Base-by-base conservation (phyloP, 1,140 invertebrate species). In the Drosophila sp. region DNA sequence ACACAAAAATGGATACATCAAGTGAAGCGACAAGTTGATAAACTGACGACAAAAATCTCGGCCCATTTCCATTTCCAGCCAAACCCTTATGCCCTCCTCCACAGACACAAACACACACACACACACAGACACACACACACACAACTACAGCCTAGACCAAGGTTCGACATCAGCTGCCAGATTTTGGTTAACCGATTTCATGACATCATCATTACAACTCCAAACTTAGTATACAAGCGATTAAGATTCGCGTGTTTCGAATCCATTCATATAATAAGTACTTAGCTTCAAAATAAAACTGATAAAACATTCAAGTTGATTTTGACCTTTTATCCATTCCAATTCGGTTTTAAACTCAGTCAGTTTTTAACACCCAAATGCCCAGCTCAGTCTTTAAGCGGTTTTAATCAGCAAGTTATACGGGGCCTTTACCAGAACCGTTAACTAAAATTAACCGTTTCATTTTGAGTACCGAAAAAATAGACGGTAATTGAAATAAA, bases 1-100 rank as follows among this genome's bases (percentile, higher is more conserved):
- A 89, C 83, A 89, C 83, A 86, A 77, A 84, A 87, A 77, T 87
- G 66, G 78, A 81, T 84, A 87, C 82, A 86, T 69, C 80, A 69
- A 79, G 45, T 70, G 71, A 74, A 69, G 71, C 57, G 53, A 77
- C 63, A 61, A 67, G 56, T 72, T 64, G 62, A 73, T 73, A 76
- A 76, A 56, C 71, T 41, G 65, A 62, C 73, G 58, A 78, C 65
- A 63, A 61, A 76, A 76, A 53, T 53, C 50, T 64, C 58, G 18
- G 40, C 50, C 53, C 65, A 27, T 46, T 53, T 25, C 61, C 16
- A 69, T 8, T 34, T 8, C 13, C 46, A 5, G 7, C 38, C n/a
- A n/a, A n/a, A n/a, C 56, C 2, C 21, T 16, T 4, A 21, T 8
- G 4, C 40, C n/a, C 13, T 18, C 11, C 32, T 14, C 29, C 38